Conservation (phyloP, 2,888 invertebrate genomes). For the Synergus japonicus region DNA sequence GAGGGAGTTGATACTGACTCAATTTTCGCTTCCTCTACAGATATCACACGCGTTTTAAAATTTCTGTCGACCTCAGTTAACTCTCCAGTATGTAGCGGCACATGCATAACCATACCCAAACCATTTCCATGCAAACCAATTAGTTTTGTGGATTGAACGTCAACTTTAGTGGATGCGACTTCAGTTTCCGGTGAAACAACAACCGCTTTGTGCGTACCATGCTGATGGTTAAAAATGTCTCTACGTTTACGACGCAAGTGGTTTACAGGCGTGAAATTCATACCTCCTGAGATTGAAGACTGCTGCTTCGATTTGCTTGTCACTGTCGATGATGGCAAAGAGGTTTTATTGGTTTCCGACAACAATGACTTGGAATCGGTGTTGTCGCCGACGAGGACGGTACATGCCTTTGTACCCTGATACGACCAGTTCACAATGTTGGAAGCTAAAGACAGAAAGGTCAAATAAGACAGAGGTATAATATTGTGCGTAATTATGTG, state of each 20-base stretch:
- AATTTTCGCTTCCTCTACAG: background rate
- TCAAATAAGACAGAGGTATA: background rate
- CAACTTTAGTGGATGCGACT: background rate
- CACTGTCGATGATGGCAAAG: constrained; percentile 81
- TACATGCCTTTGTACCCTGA: constrained; percentile 89
- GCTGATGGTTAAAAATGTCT: constrained; percentile 81
- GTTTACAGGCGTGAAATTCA: constrained; percentile 71
- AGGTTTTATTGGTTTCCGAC: constrained; percentile 85
- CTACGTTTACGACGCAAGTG: constrained; percentile 82
- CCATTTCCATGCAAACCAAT: constrained; percentile 60
- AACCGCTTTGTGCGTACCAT: constrained; percentile 75
- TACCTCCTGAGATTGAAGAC: constrained; percentile 78
- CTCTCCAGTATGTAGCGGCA: constrained; percentile 45
- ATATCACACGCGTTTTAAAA: background rate
- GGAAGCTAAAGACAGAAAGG: constrained; percentile 80
- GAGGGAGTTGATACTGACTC: background rate
- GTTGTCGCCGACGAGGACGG: constrained; percentile 90
- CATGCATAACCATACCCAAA: constrained; percentile 64
- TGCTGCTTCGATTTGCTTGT: constrained; percentile 78
- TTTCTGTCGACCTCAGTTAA: background rate
- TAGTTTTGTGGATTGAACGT: constrained; percentile 30
- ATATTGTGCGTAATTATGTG: no score
- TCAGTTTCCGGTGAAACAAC: constrained; percentile 61
- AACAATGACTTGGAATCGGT: constrained; percentile 85
- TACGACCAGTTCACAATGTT: constrained; percentile 92